Percentiles rank a stretch among this genome's conserved stretches.
phyloP scores from a whole-genome alignment of 2,888 invertebrate species.

The Fragum whitleyi region DNA sequence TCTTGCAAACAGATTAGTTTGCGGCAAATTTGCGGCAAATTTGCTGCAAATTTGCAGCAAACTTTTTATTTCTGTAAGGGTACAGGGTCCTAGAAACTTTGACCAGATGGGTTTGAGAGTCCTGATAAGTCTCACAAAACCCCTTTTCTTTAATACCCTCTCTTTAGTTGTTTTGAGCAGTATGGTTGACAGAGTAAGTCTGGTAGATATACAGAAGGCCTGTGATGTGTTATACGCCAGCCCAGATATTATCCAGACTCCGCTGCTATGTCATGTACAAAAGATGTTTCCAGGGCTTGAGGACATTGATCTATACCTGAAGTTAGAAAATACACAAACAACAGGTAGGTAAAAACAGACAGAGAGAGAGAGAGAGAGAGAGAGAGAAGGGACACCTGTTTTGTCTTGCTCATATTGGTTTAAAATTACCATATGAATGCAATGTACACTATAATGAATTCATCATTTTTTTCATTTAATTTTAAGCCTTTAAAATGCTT shows the following conservation, averaged over 20 bases:
- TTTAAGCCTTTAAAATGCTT: neutral
- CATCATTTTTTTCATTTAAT: neutral
- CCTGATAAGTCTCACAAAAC: too few relatives aligned
- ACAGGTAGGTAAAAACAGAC: slow-evolving; percentile 76
- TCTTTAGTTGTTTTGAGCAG: too few relatives aligned
- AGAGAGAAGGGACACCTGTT: too few relatives aligned
- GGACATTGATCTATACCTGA: slow-evolving; percentile 72
- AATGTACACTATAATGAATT: neutral
- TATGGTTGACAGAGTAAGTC: slow-evolving; percentile 55
- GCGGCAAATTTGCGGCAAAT: too few relatives aligned
- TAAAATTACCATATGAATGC: too few relatives aligned
- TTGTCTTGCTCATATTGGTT: too few relatives aligned
- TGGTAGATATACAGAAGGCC: slow-evolving; percentile 68
- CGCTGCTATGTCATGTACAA: slow-evolving; percentile 70
- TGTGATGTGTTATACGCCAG: slow-evolving; percentile 59
- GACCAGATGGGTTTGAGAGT: too few relatives aligned
- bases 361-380: neutral
- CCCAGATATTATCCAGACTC: slow-evolving; percentile 71
- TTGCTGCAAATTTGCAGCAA: too few relatives aligned
- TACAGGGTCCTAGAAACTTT: too few relatives aligned
- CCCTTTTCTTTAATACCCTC: too few relatives aligned
- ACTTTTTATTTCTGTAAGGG: too few relatives aligned
- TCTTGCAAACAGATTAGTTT: too few relatives aligned
- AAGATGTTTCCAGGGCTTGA: slow-evolving; percentile 69
- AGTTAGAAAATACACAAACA: slow-evolving; percentile 79